Evolutionary conservation across 2,888 invertebrate species (phyloP).

Genomic region (Steinernema hermaphroditum): DNA sequence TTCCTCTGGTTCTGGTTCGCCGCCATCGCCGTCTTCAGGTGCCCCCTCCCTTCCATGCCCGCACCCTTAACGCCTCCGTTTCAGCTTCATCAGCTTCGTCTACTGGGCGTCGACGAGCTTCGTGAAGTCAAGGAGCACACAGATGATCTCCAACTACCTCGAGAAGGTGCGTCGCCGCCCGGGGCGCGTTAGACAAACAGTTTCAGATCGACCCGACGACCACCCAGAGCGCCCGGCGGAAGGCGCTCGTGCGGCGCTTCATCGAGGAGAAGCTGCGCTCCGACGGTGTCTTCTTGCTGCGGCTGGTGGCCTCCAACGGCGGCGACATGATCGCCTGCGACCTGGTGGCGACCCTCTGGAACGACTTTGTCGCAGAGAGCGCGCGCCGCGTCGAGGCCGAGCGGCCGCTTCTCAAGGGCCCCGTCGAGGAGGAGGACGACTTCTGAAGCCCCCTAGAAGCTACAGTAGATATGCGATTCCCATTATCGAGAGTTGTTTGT

Average conservation of each 20-base stretch:
- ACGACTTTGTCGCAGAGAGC: slow-evolving; percentile 45
- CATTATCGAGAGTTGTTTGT: background rate
- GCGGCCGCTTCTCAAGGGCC: slow-evolving; percentile 14
- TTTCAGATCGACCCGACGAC: slow-evolving; percentile 50
- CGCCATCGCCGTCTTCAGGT: slow-evolving; percentile 50
- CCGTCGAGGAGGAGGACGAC: slow-evolving; percentile 29
- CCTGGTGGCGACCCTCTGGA: slow-evolving; percentile 54
- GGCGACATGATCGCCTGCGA: slow-evolving; percentile 59
- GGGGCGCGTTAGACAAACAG: background rate
- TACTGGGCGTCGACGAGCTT: slow-evolving; percentile 52
- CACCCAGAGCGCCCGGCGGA: slow-evolving; percentile 39
- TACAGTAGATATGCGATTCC: background rate
- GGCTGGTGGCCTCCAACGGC: slow-evolving; percentile 50
- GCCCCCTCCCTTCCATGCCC: background rate
- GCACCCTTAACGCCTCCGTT: slow-evolving; percentile 26
- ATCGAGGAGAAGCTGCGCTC: slow-evolving; percentile 55
- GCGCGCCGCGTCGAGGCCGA: slow-evolving; percentile 7
- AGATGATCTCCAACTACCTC: slow-evolving; percentile 49
- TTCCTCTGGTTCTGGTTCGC: slow-evolving; percentile 66
- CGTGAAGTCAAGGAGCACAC: slow-evolving; percentile 38
- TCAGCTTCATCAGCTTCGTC: slow-evolving; percentile 46
- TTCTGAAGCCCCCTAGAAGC: background rate
- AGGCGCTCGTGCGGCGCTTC: slow-evolving; percentile 46
- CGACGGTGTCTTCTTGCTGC: slow-evolving; percentile 62
- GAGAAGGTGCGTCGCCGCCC: slow-evolving; percentile 43